Conservation (phyloP, 2,113 vertebrate species). For the Capricornis sumatraensis region DNA sequence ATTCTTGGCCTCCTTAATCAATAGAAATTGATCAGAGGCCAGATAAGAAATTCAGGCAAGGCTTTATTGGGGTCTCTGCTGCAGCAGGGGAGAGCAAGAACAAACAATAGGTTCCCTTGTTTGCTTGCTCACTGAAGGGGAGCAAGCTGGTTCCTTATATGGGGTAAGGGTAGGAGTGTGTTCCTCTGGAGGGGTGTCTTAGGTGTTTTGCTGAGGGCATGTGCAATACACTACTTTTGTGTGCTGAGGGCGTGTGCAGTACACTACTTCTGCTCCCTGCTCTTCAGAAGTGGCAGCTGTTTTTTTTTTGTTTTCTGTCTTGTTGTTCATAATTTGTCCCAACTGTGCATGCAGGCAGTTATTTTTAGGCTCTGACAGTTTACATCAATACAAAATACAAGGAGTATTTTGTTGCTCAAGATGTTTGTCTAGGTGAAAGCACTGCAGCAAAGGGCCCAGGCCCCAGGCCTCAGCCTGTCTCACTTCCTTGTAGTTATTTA, state of each 20-base stretch:
- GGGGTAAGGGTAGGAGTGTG: not conserved
- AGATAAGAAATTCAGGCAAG: not conserved
- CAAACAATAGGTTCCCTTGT: not conserved
- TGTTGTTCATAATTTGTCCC: not conserved
- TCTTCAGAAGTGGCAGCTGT: not conserved
- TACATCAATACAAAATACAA: not conserved
- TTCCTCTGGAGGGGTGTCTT: not conserved
- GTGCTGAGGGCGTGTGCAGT: not conserved
- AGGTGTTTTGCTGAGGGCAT: not conserved
- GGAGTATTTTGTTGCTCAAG: not conserved
- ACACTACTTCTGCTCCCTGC: not conserved
- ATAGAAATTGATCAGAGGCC: not conserved
- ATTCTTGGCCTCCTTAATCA: not conserved
- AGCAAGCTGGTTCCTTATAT: not conserved
- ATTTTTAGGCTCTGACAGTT: not conserved
- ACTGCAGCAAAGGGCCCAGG: not conserved
- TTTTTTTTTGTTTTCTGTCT: not conserved
- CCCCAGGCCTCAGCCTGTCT: not conserved
- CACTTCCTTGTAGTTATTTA: not conserved
- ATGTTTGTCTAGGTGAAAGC: not conserved
- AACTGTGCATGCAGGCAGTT: not conserved
- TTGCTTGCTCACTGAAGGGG: not conserved
- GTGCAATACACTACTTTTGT: not conserved
- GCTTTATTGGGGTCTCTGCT: not conserved
- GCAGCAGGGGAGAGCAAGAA: not conserved